Evolutionary conservation across 2,797 vertebrate genomes (phyloP), one percentile per base, ranked within the genome.

Genomic region (Pachyuromys duprasi): DNA sequence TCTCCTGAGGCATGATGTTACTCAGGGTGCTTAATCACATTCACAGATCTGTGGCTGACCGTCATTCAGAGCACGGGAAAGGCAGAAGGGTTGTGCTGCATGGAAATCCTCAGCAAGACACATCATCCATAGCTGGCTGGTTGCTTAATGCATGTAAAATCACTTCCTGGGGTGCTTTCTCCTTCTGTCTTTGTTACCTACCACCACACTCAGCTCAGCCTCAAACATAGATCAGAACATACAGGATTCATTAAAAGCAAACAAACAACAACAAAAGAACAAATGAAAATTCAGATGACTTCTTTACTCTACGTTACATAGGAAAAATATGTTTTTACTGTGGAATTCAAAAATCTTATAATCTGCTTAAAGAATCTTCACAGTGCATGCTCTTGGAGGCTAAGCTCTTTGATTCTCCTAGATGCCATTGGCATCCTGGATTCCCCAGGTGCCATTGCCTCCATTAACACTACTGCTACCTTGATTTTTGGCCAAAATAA

Each of bases 21-120:
- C 36, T 95, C 92, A 31, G 2, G 26, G 95, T 39, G 53, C 88
- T 95, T 92, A 95, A 97, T 95, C 95, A 94, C 89, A 96, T 69
- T 86, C 86, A 9, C 92, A 70, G 49, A 89, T 72, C 96, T 95
- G 89, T 53, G 63, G 17, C 49, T 15, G 36, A 55, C 53, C 2
- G 0, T 86, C 53, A 86, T 14, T 91, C 90, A 94, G 94, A 45
- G 14, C n/a, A 86, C 55, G 60, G 84, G 70, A 82, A 83, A 95
- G 74, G 53, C 82, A 79, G 86, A 76, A 92, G 75, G 17, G 15
- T 57, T 45, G 22, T 31, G 55, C 45, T 83, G n/a, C 5, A 17
- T 39, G 74, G 89, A 88, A 89, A 90, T n/a, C n/a, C 53, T 86
- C 36, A 45, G 63, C 63, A 83, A 72, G 78, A 79, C 90, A 55